A percentile compares a stretch with the other conserved stretches of the same genome.
Conservation (phyloP, 2,113 vertebrate species). For the Alligator sinensis region DNA sequence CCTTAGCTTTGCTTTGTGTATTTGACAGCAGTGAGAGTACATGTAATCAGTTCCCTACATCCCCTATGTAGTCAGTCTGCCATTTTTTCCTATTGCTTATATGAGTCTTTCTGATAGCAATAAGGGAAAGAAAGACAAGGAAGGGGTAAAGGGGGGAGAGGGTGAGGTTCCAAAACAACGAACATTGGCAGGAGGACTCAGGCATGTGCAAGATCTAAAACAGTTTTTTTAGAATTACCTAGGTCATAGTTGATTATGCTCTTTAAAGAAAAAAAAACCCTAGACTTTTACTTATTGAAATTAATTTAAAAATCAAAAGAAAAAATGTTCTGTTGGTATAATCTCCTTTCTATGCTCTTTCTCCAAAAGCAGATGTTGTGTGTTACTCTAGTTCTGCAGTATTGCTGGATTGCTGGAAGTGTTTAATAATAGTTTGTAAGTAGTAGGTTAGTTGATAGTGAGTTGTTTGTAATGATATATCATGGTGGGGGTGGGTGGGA, state of each 20-base stretch:
- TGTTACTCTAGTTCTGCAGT: not conserved
- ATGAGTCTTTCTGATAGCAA: not conserved
- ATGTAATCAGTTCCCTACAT: not conserved
- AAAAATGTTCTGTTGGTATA: not conserved
- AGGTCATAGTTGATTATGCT: not conserved
- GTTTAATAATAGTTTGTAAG: too few species aligned
- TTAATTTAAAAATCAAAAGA: not conserved
- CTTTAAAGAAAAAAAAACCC: not conserved
- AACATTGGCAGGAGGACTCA: not conserved
- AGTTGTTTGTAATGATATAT: not conserved
- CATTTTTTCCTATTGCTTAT: not conserved
- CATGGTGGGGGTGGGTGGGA: constrained; percentile 1
- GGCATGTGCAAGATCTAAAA: not conserved
- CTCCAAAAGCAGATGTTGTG: not conserved
- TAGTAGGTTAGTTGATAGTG: not conserved
- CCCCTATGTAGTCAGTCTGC: not conserved
- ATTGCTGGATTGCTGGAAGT: not conserved
- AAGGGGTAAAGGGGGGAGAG: not conserved
- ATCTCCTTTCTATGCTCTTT: not conserved
- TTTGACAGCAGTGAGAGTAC: not conserved
- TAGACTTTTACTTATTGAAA: not conserved
- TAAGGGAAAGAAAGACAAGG: not conserved
- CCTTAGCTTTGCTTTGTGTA: not conserved
- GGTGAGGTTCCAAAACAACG: not conserved
- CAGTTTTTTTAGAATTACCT: not conserved